Conservation (phyloP, 2,113 vertebrate species). For the Catagonus wagneri region DNA sequence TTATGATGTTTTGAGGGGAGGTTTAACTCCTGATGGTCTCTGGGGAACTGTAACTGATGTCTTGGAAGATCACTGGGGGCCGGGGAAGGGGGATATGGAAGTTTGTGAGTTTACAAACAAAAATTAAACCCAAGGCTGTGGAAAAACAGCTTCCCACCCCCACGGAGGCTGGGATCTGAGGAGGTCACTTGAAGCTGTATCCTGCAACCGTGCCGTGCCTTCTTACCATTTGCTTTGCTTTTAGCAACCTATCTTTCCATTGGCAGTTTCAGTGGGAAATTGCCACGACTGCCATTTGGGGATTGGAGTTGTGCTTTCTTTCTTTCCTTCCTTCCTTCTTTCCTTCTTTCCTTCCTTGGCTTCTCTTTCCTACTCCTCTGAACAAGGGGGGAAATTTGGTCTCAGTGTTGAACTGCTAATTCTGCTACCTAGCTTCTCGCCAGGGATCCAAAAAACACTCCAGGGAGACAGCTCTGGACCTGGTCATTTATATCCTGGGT, state of each 20-base stretch:
- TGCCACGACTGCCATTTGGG: not conserved
- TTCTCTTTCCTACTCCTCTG: not conserved
- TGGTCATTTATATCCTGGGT: not conserved
- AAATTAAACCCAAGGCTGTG: not conserved
- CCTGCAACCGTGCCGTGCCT: not conserved
- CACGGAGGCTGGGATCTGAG: not conserved
- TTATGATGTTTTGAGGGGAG: not conserved
- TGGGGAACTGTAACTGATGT: not conserved
- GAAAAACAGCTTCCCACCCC: not conserved
- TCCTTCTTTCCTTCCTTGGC: not conserved
- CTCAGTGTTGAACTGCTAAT: not conserved
- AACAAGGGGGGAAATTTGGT: not conserved
- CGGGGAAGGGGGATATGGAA: not conserved
- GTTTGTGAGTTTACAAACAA: not conserved
- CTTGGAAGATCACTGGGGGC: not conserved
- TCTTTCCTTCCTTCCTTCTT: not conserved
- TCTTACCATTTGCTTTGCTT: not conserved
- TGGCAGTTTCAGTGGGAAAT: not conserved
- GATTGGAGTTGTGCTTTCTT: not conserved
- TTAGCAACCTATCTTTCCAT: not conserved
- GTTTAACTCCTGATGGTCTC: not conserved
- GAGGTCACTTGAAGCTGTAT: not conserved
- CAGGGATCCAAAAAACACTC: not conserved
- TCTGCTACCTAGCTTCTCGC: not conserved
- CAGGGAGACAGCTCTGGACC: not conserved